Evolutionary conservation across 2,888 invertebrate genomes (phyloP).

Genomic region (Actias luna): DNA sequence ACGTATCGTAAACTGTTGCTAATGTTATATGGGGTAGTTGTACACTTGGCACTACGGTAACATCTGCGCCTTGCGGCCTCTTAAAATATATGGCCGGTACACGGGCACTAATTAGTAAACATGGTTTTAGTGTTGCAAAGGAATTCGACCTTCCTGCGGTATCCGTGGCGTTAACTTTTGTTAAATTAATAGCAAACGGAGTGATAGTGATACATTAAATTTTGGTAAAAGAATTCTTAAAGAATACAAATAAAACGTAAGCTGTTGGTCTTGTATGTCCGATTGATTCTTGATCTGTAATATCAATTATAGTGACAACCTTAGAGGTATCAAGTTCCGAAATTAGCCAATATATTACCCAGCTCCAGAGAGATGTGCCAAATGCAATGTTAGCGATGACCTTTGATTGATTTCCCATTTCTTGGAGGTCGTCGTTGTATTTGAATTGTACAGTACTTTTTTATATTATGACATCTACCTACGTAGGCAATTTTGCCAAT

Average conservation of each 20-base stretch:
- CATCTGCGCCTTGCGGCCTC: slow-evolving; percentile 36
- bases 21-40: slow-evolving; percentile 7
- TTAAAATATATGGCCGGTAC: slow-evolving; percentile 34
- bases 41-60: slow-evolving; percentile 27
- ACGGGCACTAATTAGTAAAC: slow-evolving; percentile 20
- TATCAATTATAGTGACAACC: too few species aligned
- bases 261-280: too few species aligned
- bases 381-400: too few species aligned
- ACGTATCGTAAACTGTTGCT: slow-evolving; percentile 10
- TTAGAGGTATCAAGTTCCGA: too few species aligned
- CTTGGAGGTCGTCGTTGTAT: too few species aligned
- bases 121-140: slow-evolving; percentile 1
- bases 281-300: too few species aligned
- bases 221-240: background rate
- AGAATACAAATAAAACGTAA: background rate
- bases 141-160: slow-evolving; percentile 4
- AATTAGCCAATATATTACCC: too few species aligned
- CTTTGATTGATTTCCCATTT: too few species aligned
- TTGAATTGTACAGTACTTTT: too few species aligned
- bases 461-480: too few species aligned
- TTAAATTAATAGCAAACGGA: background rate
- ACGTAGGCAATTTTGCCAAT: too few species aligned
- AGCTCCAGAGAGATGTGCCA: too few species aligned
- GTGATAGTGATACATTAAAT: background rate
- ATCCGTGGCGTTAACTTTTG: background rate